A percentile compares a stretch with the other conserved stretches of the same genome.
These are phyloP conservation scores for Bubalus kerabau DNA, from an alignment of 2,113 vertebrate species.

Conservation along the genomic window DNA sequence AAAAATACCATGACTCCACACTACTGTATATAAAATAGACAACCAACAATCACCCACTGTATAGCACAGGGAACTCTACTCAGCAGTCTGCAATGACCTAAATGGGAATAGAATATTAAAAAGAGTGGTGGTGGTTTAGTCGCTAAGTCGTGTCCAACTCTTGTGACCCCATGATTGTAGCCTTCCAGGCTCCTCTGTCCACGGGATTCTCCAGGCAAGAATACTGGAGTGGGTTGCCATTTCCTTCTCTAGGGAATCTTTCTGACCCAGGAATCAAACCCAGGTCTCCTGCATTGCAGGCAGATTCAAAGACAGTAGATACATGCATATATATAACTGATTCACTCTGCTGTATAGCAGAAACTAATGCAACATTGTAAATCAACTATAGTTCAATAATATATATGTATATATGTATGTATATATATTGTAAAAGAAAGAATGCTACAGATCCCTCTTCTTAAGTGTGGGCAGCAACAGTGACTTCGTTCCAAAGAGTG, in stretches of 20 bases:
- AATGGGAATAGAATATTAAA: background rate
- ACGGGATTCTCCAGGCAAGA: background rate
- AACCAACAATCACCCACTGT: background rate
- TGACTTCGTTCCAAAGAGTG: background rate
- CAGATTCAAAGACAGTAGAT: background rate
- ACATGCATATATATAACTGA: background rate
- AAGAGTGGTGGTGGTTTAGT: background rate
- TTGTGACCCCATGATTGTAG: background rate
- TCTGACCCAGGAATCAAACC: background rate
- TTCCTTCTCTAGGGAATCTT: background rate
- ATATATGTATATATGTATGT: background rate
- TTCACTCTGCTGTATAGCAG: background rate
- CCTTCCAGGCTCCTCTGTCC: background rate
- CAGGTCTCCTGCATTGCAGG: background rate
- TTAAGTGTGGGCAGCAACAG: background rate
- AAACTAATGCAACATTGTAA: background rate
- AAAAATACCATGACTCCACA: background rate
- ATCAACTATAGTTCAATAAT: background rate
- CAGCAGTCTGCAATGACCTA: background rate
- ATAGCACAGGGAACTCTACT: background rate
- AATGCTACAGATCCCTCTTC: background rate
- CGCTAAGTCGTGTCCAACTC: accelerated
- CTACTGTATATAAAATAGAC: background rate
- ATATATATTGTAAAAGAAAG: background rate
- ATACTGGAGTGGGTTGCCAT: background rate